Percentiles rank a stretch among this genome's conserved stretches.
phyloP scores from a whole-genome alignment of 2,797 vertebrate genomes.

The Gorsachius magnificus region DNA sequence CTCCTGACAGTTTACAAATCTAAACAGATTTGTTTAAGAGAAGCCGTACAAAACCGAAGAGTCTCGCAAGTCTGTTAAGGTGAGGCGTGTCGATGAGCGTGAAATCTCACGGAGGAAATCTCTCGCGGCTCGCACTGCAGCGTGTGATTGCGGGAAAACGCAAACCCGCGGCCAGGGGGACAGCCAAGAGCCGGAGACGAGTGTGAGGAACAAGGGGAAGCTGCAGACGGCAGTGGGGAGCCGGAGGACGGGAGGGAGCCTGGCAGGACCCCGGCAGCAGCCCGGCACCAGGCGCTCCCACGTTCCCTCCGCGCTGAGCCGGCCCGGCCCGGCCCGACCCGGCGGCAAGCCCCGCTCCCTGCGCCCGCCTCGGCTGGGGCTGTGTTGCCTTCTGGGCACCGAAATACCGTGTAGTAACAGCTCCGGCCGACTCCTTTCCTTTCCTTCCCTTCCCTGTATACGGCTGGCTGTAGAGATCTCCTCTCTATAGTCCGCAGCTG shows the following conservation, averaged over 20 bases:
- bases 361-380: neutral
- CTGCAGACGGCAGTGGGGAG: neutral
- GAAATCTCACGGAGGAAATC: neutral
- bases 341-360: neutral
- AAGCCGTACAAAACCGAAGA: neutral
- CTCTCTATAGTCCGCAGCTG: neutral
- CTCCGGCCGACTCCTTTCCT: neutral
- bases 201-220: neutral
- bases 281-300: neutral
- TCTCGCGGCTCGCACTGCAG: neutral
- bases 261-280: neutral
- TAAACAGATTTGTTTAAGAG: neutral
- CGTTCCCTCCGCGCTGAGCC: neutral
- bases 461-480: neutral
- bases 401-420: neutral
- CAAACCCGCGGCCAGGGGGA: neutral
- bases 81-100: neutral
- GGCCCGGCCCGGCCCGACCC: neutral
- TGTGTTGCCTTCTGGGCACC: neutral
- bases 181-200: neutral
- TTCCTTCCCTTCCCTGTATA: neutral
- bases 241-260: neutral
- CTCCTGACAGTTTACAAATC: neutral
- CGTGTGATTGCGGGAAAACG: neutral
- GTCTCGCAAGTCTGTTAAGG: neutral